phyloP scores from a whole-genome alignment of 2,888 invertebrate species.

The Callinectes sapidus region DNA sequence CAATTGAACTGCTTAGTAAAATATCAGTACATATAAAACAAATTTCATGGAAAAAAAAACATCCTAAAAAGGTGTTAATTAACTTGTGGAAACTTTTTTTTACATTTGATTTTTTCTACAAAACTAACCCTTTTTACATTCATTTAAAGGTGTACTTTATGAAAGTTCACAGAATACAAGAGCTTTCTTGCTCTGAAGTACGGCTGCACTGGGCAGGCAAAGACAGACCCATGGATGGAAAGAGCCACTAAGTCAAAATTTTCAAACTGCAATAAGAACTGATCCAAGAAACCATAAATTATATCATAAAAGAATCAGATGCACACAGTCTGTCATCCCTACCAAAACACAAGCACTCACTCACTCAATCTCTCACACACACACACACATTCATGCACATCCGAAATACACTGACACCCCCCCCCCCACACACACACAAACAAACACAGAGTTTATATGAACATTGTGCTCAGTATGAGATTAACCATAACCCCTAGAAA shows the following conservation, averaged over 20 bases:
- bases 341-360: background rate
- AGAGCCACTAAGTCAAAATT: background rate
- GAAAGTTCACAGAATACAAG: slow-evolving; percentile 13
- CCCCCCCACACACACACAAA: slow-evolving; percentile 1
- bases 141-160: slow-evolving; percentile 40
- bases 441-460: background rate
- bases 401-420: background rate
- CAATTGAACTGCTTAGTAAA: slow-evolving; percentile 58
- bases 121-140: slow-evolving; percentile 62
- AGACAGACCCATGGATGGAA: slow-evolving; percentile 24
- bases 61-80: slow-evolving; percentile 41
- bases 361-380: background rate
- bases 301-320: slow-evolving; percentile 12
- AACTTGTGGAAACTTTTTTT: slow-evolving; percentile 49
- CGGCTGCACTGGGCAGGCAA: background rate
- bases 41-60: slow-evolving; percentile 39
- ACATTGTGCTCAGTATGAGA: slow-evolving; percentile 47
- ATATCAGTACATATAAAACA: slow-evolving; percentile 66
- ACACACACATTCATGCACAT: background rate
- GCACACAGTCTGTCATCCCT: background rate
- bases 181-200: background rate
- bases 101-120: slow-evolving; percentile 58
- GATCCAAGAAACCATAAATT: slow-evolving; percentile 30
- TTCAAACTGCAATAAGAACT: background rate
- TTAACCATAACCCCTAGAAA: slow-evolving; percentile 45